Conservation (phyloP, 2,888 invertebrate species). For the Tetragonisca angustula region DNA sequence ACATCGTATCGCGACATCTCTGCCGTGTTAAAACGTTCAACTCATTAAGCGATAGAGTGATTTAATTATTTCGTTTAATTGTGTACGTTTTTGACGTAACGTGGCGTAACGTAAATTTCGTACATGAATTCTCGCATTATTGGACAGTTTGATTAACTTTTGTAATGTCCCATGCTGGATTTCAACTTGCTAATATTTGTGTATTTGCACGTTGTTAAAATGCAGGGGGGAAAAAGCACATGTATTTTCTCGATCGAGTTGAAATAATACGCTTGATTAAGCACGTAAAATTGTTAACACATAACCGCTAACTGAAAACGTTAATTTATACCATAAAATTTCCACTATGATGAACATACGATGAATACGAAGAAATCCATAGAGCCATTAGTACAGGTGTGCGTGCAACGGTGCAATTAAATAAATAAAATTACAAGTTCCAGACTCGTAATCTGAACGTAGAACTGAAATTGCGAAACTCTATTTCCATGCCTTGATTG, state of each 20-base stretch:
- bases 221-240: no score
- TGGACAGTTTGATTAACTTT: background rate
- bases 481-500: background rate
- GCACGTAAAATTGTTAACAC: background rate
- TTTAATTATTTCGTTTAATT: background rate
- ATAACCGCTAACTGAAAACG: background rate
- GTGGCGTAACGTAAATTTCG: no score
- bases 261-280: background rate
- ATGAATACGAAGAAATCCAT: background rate
- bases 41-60: background rate
- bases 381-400: background rate
- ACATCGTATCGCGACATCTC: no score
- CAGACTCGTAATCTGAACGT: background rate
- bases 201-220: background rate
- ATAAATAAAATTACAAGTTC: background rate
- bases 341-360: no score
- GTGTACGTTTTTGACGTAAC: background rate
- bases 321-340: background rate
- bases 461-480: background rate
- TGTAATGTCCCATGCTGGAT: background rate
- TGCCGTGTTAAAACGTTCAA: background rate
- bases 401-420: background rate
- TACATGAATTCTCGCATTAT: background rate
- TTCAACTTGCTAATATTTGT: background rate
- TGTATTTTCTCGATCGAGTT: no score